Evolutionary conservation across 1,140 invertebrate genomes (phyloP).

Genomic region (Varroa destructor): DNA sequence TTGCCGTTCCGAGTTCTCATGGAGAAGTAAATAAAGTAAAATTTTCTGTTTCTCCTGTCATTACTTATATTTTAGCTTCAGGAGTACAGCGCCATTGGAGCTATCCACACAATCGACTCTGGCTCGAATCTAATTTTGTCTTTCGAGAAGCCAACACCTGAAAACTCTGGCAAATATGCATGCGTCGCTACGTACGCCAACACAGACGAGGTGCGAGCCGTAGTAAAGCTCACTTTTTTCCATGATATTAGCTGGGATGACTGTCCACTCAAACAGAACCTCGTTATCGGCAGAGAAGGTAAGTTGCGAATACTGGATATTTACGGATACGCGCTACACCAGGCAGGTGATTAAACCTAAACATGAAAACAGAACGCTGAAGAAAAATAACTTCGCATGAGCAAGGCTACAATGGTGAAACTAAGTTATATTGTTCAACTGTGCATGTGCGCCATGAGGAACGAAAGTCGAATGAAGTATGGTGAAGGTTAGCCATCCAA

Average conservation of each 20-base stretch:
- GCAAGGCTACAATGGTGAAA: too few relatives aligned
- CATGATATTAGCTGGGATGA: constrained; percentile 66
- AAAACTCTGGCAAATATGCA: constrained; percentile 64
- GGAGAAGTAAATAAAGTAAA: too few relatives aligned
- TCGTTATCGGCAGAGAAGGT: constrained; percentile 58
- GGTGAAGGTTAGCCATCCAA: too few relatives aligned
- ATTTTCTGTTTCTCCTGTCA: too few relatives aligned
- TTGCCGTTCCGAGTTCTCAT: background rate
- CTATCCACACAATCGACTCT: constrained; percentile 18
- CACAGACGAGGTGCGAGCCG: constrained; percentile 42
- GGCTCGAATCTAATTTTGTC: constrained; percentile 43
- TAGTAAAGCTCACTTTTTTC: constrained; percentile 56
- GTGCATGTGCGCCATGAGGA: too few relatives aligned
- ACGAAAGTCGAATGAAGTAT: too few relatives aligned
- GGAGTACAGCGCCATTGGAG: constrained; percentile 12
- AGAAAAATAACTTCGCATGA: too few relatives aligned
- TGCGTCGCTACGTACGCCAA: constrained; percentile 62
- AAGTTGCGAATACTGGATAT: constrained; percentile 33
- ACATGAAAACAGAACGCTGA: too few relatives aligned
- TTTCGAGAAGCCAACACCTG: constrained; percentile 56
- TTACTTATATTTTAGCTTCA: background rate
- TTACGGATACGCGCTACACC: too few relatives aligned
- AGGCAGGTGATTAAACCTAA: too few relatives aligned
- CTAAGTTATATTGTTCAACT: too few relatives aligned
- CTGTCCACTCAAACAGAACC: constrained; percentile 66